These are phyloP conservation scores for Probaryconus sp. DNA, from an alignment of 1,140 invertebrate genomes.

Conservation along the genomic window DNA sequence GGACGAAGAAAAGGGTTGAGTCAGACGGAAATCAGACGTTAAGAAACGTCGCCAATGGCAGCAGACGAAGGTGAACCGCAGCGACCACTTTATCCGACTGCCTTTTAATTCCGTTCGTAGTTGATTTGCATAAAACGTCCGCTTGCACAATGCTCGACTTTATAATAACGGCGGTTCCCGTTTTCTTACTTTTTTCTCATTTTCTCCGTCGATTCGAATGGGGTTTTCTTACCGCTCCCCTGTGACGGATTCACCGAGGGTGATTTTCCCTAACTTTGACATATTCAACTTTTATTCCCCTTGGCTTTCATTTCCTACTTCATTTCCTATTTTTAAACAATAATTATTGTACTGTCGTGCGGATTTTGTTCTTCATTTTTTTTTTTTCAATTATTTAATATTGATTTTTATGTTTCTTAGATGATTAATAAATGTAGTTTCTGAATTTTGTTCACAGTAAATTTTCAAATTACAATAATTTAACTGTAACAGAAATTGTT, in stretches of 20 bases:
- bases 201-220: slow-evolving; percentile 42
- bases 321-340: no score
- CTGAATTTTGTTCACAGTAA: no score
- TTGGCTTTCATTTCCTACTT: slow-evolving; percentile 1
- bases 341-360: no score
- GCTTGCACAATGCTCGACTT: slow-evolving; percentile 60
- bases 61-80: slow-evolving; percentile 53
- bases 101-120: slow-evolving; percentile 72
- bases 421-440: no score
- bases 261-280: slow-evolving; percentile 40
- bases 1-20: slow-evolving; percentile 24
- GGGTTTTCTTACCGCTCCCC: slow-evolving; percentile 32
- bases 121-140: slow-evolving; percentile 69
- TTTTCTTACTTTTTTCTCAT: slow-evolving; percentile 51
- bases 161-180: slow-evolving; percentile 57
- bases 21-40: slow-evolving; percentile 55
- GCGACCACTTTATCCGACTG: slow-evolving; percentile 66
- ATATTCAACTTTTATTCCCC: slow-evolving; percentile 43
- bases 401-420: no score
- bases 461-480: no score
- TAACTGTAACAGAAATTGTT: no score
- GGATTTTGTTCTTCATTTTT: no score
- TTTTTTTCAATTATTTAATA: no score
- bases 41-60: slow-evolving; percentile 56
- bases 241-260: not conserved